Evolutionary conservation across 2,797 vertebrate genomes (phyloP).

Genomic region (Gymnopithys bicolor): DNA sequence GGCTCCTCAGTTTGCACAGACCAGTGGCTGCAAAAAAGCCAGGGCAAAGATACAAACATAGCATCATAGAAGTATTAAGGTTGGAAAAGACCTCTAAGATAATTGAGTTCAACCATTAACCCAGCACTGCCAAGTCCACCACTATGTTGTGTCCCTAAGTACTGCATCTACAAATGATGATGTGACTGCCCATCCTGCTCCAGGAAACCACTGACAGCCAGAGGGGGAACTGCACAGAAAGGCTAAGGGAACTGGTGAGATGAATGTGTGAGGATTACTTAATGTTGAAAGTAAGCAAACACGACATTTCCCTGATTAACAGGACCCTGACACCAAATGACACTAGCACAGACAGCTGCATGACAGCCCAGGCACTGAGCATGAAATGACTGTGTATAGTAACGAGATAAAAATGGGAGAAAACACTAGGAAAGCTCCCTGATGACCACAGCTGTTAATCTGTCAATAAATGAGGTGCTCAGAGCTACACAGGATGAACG

Average conservation of each 20-base stretch:
- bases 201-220: not conserved
- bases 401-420: not conserved
- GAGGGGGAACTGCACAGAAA: not conserved
- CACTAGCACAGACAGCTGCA: not conserved
- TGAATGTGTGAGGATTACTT: not conserved
- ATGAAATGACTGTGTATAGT: not conserved
- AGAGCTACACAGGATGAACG: not conserved
- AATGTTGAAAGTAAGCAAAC: not conserved
- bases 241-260: not conserved
- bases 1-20: not conserved
- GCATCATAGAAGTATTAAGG: not conserved
- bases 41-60: not conserved
- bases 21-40: not conserved
- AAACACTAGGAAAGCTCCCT: not conserved
- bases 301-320: not conserved
- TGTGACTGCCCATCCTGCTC: not conserved
- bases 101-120: not conserved
- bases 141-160: not conserved
- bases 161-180: not conserved
- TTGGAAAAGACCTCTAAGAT: not conserved
- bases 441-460: not conserved
- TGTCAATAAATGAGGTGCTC: not conserved
- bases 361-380: not conserved
- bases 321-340: not conserved
- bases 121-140: not conserved